Percentiles rank a stretch among this genome's conserved stretches.
These are phyloP conservation scores for Bradysia coprophila DNA, from an alignment of 1,140 invertebrate species.

Conservation along the genomic window DNA sequence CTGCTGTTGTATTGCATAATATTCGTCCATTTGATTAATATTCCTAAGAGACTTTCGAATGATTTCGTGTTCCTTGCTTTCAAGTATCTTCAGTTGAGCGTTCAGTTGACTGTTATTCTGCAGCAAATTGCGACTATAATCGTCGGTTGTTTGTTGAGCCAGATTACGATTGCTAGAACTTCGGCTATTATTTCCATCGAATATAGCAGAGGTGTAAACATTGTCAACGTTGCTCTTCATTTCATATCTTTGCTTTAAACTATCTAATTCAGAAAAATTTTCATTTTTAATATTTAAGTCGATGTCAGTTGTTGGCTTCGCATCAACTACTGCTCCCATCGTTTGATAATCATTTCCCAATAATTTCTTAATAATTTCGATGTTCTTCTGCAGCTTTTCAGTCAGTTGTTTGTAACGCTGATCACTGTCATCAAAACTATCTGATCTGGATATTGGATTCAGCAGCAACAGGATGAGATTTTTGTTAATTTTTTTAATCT, in stretches of 20 bases:
- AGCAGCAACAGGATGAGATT: conserved; percentile 16
- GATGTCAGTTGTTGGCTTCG: conserved; percentile 5
- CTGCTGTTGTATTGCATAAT: not conserved
- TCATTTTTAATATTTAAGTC: not conserved
- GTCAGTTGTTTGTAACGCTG: conserved; percentile 14
- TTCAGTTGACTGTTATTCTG: conserved; percentile 16
- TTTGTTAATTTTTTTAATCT: conserved; percentile 17
- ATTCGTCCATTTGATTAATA: no score
- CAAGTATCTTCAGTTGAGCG: conserved; percentile 17
- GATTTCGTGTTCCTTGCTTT: conserved; percentile 18
- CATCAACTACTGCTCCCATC: not conserved
- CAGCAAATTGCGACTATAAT: conserved; percentile 2
- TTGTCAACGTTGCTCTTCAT: not conserved
- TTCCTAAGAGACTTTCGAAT: conserved; percentile 9
- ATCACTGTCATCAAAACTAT: not conserved
- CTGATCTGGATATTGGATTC: conserved; percentile 13
- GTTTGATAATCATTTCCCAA: conserved; percentile 9
- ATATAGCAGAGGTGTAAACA: not conserved
- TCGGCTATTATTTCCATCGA: no score
- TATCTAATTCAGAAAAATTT: not conserved
- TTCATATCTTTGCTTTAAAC: not conserved
- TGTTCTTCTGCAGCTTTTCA: conserved; percentile 18
- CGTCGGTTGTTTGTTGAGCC: not conserved
- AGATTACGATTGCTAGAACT: not conserved
- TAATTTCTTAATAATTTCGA: conserved; percentile 18